Evolutionary conservation across 2,113 vertebrate species (phyloP).

Genomic region (Pangasianodon gigas): DNA sequence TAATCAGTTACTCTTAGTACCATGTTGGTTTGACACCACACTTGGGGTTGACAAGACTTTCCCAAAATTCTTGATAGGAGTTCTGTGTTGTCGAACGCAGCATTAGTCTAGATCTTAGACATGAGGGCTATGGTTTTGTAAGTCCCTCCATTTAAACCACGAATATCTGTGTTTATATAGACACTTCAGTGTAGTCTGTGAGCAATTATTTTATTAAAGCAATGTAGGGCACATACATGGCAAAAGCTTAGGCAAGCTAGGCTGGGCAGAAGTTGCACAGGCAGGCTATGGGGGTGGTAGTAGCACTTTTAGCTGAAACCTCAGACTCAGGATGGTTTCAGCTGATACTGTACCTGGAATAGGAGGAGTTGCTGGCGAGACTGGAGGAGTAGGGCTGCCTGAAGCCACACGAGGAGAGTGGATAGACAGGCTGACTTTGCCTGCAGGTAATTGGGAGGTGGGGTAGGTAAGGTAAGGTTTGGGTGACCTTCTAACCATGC

Average conservation of each 20-base stretch:
- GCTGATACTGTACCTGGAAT: conserved; percentile 90
- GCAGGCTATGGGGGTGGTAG: neutral
- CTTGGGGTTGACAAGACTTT: neutral
- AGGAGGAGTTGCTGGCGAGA: conserved; percentile 88
- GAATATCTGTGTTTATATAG: neutral
- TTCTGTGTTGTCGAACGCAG: neutral
- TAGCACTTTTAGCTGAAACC: conserved; percentile 13
- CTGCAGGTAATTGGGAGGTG: conserved; percentile 83
- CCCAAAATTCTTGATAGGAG: neutral
- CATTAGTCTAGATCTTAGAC: neutral
- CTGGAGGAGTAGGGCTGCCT: conserved; percentile 90
- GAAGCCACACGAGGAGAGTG: conserved; percentile 97
- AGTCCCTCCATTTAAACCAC: neutral
- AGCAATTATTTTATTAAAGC: conserved; percentile 3
- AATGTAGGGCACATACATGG: neutral
- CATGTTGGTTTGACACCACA: neutral
- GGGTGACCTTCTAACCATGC: conserved; percentile 21
- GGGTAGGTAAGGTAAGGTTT: conserved; percentile 53
- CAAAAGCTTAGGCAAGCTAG: conserved; percentile 37
- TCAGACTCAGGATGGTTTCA: neutral
- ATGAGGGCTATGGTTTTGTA: neutral
- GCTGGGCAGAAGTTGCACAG: conserved; percentile 13
- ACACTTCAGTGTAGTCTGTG: neutral
- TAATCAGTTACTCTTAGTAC: neutral
- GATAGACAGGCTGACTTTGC: conserved; percentile 97